phyloP scores from a whole-genome alignment of 2,888 invertebrate species.

The Apotomis turbidana region DNA sequence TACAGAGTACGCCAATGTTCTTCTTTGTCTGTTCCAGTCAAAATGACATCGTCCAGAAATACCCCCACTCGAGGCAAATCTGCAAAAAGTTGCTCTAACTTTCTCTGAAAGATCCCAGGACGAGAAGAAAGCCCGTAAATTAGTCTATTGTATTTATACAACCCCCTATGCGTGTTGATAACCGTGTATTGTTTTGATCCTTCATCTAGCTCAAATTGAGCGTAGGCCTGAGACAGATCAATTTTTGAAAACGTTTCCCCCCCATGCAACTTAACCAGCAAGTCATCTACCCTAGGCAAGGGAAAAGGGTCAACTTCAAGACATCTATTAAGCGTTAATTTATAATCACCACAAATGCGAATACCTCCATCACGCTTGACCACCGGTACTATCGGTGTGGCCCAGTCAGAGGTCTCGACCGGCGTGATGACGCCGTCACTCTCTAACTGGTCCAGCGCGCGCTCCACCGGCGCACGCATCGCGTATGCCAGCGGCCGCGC shows the following conservation, averaged over 20 bases:
- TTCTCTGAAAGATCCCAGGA: slow-evolving; percentile 5
- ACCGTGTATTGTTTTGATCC: slow-evolving; percentile 14
- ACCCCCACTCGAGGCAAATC: slow-evolving; percentile 11
- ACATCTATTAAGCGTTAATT: no score
- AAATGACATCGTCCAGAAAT: slow-evolving; percentile 14
- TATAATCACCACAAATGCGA: background rate
- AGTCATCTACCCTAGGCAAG: slow-evolving; percentile 7
- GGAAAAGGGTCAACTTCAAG: slow-evolving; percentile 7
- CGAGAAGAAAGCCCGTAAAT: background rate
- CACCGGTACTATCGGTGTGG: background rate
- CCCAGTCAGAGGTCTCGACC: slow-evolving; percentile 15
- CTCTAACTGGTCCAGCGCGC: no score
- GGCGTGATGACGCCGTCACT: background rate
- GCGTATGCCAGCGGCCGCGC: background rate
- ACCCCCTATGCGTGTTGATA: slow-evolving; percentile 34
- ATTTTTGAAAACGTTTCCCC: slow-evolving; percentile 2
- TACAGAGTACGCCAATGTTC: background rate
- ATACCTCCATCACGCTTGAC: slow-evolving; percentile 3
- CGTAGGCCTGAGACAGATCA: slow-evolving; percentile 7
- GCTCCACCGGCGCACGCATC: no score
- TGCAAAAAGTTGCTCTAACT: slow-evolving; percentile 4
- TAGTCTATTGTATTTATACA: slow-evolving; percentile 6
- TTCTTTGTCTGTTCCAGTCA: background rate
- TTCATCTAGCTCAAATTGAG: slow-evolving; percentile 21
- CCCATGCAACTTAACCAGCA: slow-evolving; percentile 3